Percentiles rank a stretch among this genome's conserved stretches.
Conservation (phyloP, 2,888 invertebrate genomes). For the Synergus itoensis region DNA sequence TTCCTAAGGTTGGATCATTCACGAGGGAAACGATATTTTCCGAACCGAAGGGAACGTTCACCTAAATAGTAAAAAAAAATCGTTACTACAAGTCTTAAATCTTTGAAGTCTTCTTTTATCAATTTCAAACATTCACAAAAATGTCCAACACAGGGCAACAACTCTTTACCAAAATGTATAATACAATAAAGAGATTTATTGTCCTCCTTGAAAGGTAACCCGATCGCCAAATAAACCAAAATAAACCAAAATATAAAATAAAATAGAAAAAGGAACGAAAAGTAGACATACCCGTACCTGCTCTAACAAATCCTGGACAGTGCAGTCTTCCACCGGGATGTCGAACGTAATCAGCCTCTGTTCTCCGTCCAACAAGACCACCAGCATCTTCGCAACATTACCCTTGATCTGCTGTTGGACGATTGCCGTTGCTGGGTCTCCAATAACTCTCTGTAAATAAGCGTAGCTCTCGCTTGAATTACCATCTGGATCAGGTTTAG, state of each 20-base stretch:
- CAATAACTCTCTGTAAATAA: conserved; percentile 71
- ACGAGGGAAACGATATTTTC: conserved; percentile 87
- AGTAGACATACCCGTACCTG: conserved; percentile 79
- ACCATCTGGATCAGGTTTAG: conserved; percentile 61
- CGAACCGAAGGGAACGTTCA: conserved; percentile 84
- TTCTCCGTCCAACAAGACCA: conserved; percentile 87
- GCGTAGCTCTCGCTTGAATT: conserved; percentile 66
- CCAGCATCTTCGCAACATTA: conserved; percentile 88
- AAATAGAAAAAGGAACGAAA: conserved; percentile 34
- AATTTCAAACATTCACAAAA: too few relatives aligned
- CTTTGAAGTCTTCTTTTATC: too few relatives aligned
- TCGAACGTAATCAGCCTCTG: conserved; percentile 91
- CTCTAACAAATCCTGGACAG: conserved; percentile 89
- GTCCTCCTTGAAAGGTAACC: too few relatives aligned
- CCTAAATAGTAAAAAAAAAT: conserved; percentile 74
- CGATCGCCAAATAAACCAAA: background rate
- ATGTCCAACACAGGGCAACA: too few relatives aligned
- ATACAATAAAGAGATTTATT: too few relatives aligned
- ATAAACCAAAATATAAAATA: background rate
- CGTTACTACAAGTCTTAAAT: background rate
- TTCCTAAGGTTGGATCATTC: conserved; percentile 86
- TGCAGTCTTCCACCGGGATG: conserved; percentile 89
- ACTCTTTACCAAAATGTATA: too few relatives aligned
- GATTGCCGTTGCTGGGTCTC: conserved; percentile 69
- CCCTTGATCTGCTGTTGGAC: conserved; percentile 73